Base-by-base conservation (phyloP, 1,140 invertebrate species). In the Ceratosolen fusciceps region DNA sequence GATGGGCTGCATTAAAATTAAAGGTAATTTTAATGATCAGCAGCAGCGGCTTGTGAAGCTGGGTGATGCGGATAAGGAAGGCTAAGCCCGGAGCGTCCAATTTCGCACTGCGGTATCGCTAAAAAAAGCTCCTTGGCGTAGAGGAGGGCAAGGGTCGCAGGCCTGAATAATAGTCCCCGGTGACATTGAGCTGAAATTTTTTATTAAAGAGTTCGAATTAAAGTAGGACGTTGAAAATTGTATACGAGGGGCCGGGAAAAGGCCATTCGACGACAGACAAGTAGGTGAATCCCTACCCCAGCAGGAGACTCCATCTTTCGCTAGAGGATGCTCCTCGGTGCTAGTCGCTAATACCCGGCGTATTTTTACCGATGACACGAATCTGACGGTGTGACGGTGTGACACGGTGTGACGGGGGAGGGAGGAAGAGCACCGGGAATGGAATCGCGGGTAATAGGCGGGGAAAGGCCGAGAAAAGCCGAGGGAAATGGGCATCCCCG, bases 361-460 rank as follows among this genome's bases (percentile, higher is more conserved):
- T 79, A 79, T 79, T 79, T 79, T 79, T 74, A 79, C 77, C 70
- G 71, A 79, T 74, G 77, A 74, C 77, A 79, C 77, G 67, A 73
- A 79, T 79, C 39, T 56, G n/a, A 54, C 34, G 14, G 60, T 31
- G 29, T 29, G n/a, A n/a, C n/a, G n/a, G n/a, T n/a, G n/a, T n/a
- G n/a, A n/a, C n/a, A n/a, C n/a, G n/a, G n/a, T n/a, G n/a, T n/a
- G n/a, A n/a, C n/a, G n/a, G n/a, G n/a, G n/a, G n/a, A n/a, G n/a
- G n/a, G n/a, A n/a, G n/a, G n/a, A n/a, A 29, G 60, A 29, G 60
- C 29, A n/a, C 19, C 31, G 54, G 8, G 62, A 9, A 31, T 26
- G 9, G 37, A 12, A 47, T 31, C n/a, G 39, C 39, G 70, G 8
- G 12, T 34, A 19, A n/a, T 29, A 54, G 12, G n/a, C n/a, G n/a